Conservation (phyloP, 1,140 invertebrate genomes). For the Patella vulgata region DNA sequence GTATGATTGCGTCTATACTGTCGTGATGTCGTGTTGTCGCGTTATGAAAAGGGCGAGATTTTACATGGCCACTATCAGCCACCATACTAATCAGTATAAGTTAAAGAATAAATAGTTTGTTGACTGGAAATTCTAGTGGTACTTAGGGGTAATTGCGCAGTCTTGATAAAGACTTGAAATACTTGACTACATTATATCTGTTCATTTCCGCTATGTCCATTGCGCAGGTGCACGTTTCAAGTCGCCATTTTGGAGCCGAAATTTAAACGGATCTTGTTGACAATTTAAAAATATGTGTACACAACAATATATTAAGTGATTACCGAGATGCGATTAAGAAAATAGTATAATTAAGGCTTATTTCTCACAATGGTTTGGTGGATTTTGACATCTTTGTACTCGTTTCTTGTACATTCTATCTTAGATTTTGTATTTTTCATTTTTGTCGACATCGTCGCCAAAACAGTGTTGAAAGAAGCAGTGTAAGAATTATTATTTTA, state of each 20-base stretch:
- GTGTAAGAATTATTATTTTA: conserved; percentile 33
- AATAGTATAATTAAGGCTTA: neutral
- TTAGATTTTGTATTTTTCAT: conserved; percentile 54
- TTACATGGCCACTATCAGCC: no score
- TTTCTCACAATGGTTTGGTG: conserved; percentile 38
- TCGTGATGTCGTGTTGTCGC: no score
- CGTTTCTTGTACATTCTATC: conserved; percentile 33
- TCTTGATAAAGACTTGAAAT: no score
- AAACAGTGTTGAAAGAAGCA: conserved; percentile 48
- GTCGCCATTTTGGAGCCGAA: conserved; percentile 55
- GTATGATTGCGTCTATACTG: no score
- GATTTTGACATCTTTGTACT: conserved; percentile 31
- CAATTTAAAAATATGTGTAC: neutral
- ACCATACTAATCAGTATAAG: no score
- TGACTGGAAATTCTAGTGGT: no score
- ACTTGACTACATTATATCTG: neutral
- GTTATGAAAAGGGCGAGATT: no score
- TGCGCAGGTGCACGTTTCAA: conserved; percentile 36
- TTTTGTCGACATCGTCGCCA: conserved; percentile 53
- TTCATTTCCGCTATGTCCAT: conserved; percentile 12
- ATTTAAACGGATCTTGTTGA: conserved; percentile 26
- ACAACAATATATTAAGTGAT: neutral
- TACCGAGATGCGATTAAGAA: neutral
- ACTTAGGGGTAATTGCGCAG: no score
- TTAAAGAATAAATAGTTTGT: no score